Conservation (phyloP, 2,113 vertebrate species). For the Oryzias woworae region DNA sequence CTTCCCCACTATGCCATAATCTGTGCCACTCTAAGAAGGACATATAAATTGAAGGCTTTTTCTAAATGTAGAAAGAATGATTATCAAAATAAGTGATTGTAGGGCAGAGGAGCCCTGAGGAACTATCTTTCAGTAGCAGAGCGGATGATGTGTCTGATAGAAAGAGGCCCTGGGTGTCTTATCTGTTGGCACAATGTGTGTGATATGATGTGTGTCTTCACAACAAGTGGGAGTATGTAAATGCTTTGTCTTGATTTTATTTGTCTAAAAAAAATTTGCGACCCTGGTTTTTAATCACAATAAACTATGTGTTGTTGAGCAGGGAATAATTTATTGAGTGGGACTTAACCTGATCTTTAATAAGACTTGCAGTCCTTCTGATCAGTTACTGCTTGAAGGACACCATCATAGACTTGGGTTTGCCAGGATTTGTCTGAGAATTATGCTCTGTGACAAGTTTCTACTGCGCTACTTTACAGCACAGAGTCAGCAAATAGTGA, state of each 20-base stretch:
- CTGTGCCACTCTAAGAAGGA: neutral
- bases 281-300: too few relatives aligned
- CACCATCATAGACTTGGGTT: slow-evolving; percentile 25
- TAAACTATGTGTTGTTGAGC: too few relatives aligned
- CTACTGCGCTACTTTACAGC: slow-evolving; percentile 43
- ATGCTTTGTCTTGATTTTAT: neutral
- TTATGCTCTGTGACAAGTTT: slow-evolving; percentile 39
- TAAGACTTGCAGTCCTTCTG: slow-evolving; percentile 7
- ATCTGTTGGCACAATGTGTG: neutral
- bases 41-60: slow-evolving; percentile 71
- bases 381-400: slow-evolving; percentile 34
- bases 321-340: too few relatives aligned
- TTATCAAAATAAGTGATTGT: slow-evolving; percentile 73
- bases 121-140: slow-evolving; percentile 73
- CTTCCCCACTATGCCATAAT: neutral
- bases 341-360: slow-evolving; percentile 1
- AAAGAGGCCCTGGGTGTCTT: slow-evolving; percentile 31
- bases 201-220: slow-evolving; percentile 7
- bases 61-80: slow-evolving; percentile 80
- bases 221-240: neutral
- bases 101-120: slow-evolving; percentile 76
- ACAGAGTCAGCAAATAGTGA: slow-evolving; percentile 46
- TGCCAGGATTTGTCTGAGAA: slow-evolving; percentile 50
- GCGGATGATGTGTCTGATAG: slow-evolving; percentile 45
- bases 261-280: neutral